Percentiles rank a stretch among this genome's conserved stretches.
Evolutionary conservation across 2,888 invertebrate species (phyloP).

Genomic region (Leucoptera coffeella): DNA sequence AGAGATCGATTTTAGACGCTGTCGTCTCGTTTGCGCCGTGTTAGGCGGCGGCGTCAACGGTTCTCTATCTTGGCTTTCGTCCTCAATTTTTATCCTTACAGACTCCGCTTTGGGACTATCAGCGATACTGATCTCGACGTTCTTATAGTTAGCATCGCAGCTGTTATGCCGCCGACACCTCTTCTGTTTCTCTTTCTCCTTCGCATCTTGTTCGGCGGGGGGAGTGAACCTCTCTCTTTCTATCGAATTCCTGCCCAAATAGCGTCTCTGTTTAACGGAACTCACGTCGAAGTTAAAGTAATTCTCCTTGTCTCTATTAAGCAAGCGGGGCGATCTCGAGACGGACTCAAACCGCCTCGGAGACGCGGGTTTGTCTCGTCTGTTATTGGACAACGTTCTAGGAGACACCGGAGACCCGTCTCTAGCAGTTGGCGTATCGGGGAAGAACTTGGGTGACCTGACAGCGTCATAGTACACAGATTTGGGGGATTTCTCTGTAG

Average conservation of each 20-base stretch:
- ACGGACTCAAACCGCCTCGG: conserved; percentile 22
- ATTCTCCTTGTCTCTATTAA: conserved; percentile 27
- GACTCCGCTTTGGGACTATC: conserved; percentile 15
- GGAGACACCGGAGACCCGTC: conserved; percentile 23
- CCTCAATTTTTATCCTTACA: conserved; percentile 26
- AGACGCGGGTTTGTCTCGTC: conserved; percentile 28
- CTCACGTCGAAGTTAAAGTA: conserved; percentile 38
- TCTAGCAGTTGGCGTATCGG: conserved; percentile 27
- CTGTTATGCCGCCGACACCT: conserved; percentile 38
- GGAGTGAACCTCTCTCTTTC: conserved; percentile 36
- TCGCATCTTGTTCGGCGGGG: conserved; percentile 31
- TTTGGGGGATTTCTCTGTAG: conserved; percentile 35
- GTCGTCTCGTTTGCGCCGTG: conserved; percentile 35
- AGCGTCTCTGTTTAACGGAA: conserved; percentile 26
- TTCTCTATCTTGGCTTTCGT: conserved; percentile 16
- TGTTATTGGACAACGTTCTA: conserved; percentile 21
- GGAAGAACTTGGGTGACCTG: conserved; percentile 37
- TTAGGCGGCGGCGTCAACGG: conserved; percentile 16
- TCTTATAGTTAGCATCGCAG: conserved; percentile 37
- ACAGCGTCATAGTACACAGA: conserved; percentile 42
- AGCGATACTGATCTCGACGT: conserved; percentile 23
- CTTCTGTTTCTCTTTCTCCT: too few relatives aligned
- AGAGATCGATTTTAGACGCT: conserved; percentile 50
- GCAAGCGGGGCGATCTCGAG: conserved; percentile 11
- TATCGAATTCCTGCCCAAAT: conserved; percentile 35